Evolutionary conservation across 2,888 invertebrate genomes (phyloP), one percentile per base, ranked within the genome.

Genomic region (Marasmarcha lunaedactyla): DNA sequence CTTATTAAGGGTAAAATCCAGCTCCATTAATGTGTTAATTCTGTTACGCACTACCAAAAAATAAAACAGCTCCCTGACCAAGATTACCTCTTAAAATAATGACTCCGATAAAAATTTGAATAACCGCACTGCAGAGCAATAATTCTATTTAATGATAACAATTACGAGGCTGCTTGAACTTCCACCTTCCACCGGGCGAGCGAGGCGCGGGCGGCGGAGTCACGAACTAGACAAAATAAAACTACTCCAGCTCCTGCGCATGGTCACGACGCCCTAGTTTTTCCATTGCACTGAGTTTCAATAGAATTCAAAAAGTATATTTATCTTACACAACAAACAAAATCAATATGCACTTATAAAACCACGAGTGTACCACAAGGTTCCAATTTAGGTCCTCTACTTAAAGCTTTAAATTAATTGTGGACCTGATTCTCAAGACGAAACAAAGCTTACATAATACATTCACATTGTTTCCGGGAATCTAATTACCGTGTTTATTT

Each of bases 251-350:
- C 53, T 46, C 49, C 50, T 52, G 55, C 54, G 66, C 71, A 70
- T 71, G 71, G 70, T 58, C 55, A 54, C 56, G 46, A 47, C 60
- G 70, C 57, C 62, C 70, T 62, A 69, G 64, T 68, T 71, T 68
- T 67, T 62, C 57, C 49, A 15, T 11, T 30, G 36, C 3, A 9
- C 11, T 30, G 10, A 3, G 6, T 30, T 11, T 30, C 6, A 30
- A 30, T 30, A 30, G 30, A 30, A 7, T n/a, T 30, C 10, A 7
- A n/a, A 7, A 10, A n/a, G 2, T n/a, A n/a, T n/a, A n/a, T 9
- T 10, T 10, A 30, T n/a, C 30, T 30, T 30, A 7, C 30, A 30
- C 30, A 45, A 45, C 62, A 46, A 55, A 45, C 40, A 46, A 52
- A 41, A 52, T 50, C 42, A 46, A 41, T 40, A 41, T 35, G 33